Percentiles rank a stretch among this genome's conserved stretches.
Evolutionary conservation across 2,797 vertebrate genomes (phyloP).

Genomic region (Siniperca undulata): DNA sequence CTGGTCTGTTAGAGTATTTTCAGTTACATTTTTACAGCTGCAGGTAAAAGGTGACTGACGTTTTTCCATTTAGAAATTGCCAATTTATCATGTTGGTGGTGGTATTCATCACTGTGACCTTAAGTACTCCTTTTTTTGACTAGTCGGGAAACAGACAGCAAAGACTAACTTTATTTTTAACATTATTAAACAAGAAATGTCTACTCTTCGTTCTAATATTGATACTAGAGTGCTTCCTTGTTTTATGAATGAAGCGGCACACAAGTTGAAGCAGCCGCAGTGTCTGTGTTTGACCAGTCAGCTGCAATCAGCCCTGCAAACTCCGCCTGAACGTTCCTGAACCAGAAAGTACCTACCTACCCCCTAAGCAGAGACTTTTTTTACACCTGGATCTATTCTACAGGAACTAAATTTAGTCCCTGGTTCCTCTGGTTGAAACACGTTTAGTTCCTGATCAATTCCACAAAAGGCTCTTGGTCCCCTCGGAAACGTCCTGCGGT

Average conservation of each 20-base stretch:
- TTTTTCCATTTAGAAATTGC: constrained; percentile 12
- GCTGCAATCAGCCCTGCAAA: background rate
- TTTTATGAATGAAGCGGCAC: background rate
- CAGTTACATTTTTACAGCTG: constrained; percentile 17
- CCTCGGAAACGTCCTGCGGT: background rate
- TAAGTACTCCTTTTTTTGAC: background rate
- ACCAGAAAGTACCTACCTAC: too few species aligned
- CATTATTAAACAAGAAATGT: background rate
- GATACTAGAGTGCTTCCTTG: background rate
- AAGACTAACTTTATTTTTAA: background rate
- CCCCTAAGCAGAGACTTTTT: too few species aligned
- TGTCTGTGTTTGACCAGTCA: background rate
- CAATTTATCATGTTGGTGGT: constrained; percentile 18
- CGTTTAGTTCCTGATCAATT: background rate
- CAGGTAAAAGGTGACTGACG: constrained; percentile 8
- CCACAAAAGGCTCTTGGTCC: constrained; percentile 2
- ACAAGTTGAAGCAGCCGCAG: background rate
- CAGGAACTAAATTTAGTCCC: background rate
- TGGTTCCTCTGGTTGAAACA: background rate
- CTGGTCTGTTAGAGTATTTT: constrained; percentile 12
- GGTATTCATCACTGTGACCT: background rate
- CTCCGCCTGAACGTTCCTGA: too few species aligned
- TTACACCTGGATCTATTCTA: background rate
- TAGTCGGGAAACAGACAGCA: background rate
- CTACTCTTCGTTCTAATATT: background rate